These are phyloP conservation scores for Cololabis saira DNA, from an alignment of 2,113 vertebrate genomes.

Conservation along the genomic window DNA sequence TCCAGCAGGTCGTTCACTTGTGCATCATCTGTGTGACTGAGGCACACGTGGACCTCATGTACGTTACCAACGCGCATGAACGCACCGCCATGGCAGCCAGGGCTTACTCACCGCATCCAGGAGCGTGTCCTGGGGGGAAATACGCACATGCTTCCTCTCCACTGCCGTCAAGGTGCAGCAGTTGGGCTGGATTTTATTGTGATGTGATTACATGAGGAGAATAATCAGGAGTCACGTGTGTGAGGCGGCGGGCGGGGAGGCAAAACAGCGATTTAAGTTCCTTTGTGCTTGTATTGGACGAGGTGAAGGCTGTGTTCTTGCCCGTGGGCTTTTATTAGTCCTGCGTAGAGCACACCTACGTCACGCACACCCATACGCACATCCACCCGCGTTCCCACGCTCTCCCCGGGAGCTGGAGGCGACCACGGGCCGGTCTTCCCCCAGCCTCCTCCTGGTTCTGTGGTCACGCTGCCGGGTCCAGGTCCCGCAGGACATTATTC, in stretches of 20 bases:
- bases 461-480: constrained; percentile 42
- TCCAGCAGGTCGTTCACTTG: background rate
- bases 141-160: background rate
- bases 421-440: constrained; percentile 55
- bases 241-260: background rate
- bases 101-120: constrained; percentile 30
- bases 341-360: background rate
- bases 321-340: constrained; percentile 1
- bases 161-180: background rate
- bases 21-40: background rate
- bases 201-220: constrained; percentile 2
- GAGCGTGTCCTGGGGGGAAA: background rate
- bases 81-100: background rate
- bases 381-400: constrained; percentile 33
- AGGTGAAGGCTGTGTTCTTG: background rate
- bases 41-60: background rate
- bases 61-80: too few species aligned
- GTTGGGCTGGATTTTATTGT: background rate
- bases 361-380: constrained; percentile 20
- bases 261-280: background rate
- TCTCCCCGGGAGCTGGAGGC: constrained; percentile 31
- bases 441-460: constrained; percentile 23
- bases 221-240: background rate
- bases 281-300: background rate
- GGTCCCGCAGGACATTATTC: constrained; percentile 50